Conservation (phyloP, 1,140 invertebrate genomes). For the Drosophila arizonae region DNA sequence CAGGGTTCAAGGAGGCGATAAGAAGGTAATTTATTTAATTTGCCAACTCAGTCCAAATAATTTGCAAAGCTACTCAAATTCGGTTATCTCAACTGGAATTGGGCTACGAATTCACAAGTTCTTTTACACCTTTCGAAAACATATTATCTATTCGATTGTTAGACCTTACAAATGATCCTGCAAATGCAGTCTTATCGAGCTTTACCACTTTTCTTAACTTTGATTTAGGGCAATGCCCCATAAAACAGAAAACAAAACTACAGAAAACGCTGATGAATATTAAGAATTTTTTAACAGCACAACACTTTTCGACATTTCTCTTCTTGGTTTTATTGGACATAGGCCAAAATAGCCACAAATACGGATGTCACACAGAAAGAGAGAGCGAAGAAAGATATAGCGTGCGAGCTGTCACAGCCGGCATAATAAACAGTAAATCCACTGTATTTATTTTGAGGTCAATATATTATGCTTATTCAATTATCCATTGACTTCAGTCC, state of each 20-base stretch:
- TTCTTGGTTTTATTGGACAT: slow-evolving; percentile 25
- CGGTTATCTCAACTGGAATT: neutral
- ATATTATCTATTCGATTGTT: no score
- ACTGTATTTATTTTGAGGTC: slow-evolving; percentile 4
- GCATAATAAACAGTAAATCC: neutral
- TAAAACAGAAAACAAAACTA: neutral
- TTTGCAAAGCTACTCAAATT: no score
- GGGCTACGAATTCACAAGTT: no score
- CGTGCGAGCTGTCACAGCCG: slow-evolving; percentile 1
- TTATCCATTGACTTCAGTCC: slow-evolving; percentile 41
- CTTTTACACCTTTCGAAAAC: no score
- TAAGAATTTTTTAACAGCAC: slow-evolving; percentile 12
- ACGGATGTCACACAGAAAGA: neutral
- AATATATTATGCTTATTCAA: slow-evolving; percentile 37
- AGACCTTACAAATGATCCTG: neutral
- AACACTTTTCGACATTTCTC: neutral
- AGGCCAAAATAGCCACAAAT: slow-evolving; percentile 15
- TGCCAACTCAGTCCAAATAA: slow-evolving; percentile 17
- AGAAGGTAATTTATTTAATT: neutral
- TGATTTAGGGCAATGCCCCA: slow-evolving; percentile 1
- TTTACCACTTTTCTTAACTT: neutral
- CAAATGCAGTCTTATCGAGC: neutral
- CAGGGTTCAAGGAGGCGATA: slow-evolving; percentile 56
- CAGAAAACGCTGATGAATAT: slow-evolving; percentile 13
- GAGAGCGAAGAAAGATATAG: neutral